phyloP scores from a whole-genome alignment of 2,888 invertebrate genomes.

The Amphimallon solstitiale region DNA sequence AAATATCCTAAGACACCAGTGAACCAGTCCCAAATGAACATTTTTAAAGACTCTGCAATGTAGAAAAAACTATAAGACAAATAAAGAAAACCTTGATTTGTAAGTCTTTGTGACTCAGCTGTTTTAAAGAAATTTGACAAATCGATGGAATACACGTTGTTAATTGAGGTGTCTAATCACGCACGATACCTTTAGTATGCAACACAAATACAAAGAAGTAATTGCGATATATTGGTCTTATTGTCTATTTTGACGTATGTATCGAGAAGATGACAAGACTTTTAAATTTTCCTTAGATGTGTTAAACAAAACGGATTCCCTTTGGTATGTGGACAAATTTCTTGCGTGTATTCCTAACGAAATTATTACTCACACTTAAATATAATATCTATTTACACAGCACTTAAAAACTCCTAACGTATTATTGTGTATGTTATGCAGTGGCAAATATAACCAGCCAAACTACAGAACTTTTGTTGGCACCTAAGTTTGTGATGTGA shows the following conservation, averaged over 20 bases:
- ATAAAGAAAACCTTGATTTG: constrained; percentile 46
- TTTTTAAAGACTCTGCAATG: constrained; percentile 60
- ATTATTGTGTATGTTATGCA: constrained; percentile 29
- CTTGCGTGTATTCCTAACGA: neutral
- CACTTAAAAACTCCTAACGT: constrained; percentile 24
- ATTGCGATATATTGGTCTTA: constrained; percentile 8
- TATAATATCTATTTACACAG: constrained; percentile 39
- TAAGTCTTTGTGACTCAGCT: constrained; percentile 48
- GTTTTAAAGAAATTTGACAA: constrained; percentile 37
- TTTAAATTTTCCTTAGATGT: constrained; percentile 21
- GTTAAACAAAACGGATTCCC: neutral
- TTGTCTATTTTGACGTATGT: constrained; percentile 20
- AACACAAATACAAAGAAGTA: constrained; percentile 9
- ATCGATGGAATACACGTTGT: neutral
- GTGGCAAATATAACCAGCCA: constrained; percentile 33
- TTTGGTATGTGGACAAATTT: neutral
- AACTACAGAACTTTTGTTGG: constrained; percentile 50
- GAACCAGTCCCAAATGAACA: constrained; percentile 98
- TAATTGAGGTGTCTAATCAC: constrained; percentile 9
- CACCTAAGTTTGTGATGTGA: constrained; percentile 55
- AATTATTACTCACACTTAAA: constrained; percentile 34
- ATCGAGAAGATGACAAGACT: constrained; percentile 7
- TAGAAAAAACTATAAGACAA: constrained; percentile 42
- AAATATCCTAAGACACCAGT: constrained; percentile 93
- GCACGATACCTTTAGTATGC: neutral